Percentiles rank a stretch among this genome's conserved stretches.
phyloP scores from a whole-genome alignment of 2,113 vertebrate species.

The Mormyrus iriodes region DNA sequence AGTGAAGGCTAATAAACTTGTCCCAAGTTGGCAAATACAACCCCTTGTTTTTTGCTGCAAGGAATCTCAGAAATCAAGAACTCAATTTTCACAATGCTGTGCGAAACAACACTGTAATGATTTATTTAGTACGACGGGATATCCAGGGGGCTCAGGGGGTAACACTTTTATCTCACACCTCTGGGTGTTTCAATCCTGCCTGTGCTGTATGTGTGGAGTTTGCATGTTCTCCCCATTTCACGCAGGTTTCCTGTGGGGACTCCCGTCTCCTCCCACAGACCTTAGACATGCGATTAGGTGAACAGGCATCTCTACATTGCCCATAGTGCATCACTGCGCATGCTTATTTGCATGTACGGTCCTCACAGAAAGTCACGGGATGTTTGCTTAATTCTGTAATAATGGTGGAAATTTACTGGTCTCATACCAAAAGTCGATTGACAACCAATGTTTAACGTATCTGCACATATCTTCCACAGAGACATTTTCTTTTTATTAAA shows the following conservation, averaged over 20 bases:
- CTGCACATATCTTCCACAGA: not conserved
- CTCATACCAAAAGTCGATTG: not conserved
- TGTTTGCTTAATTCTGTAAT: not conserved
- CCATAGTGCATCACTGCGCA: not conserved
- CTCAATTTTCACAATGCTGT: not conserved
- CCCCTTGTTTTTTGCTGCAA: not conserved
- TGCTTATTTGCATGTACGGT: not conserved
- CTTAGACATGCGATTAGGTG: not conserved
- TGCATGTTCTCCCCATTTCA: not conserved
- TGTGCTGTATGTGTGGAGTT: not conserved
- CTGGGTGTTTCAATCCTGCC: not conserved
- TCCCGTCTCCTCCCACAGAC: not conserved
- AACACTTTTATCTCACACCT: not conserved
- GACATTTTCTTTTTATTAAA: not conserved
- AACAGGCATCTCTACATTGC: too few species aligned
- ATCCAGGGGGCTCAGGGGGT: not conserved
- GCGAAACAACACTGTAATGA: not conserved
- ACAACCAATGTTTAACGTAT: not conserved
- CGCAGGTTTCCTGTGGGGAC: not conserved
- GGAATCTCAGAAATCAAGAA: not conserved
- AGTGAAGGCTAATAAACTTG: not conserved
- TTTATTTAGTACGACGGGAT: not conserved
- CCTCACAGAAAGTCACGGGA: not conserved
- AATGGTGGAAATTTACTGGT: not conserved
- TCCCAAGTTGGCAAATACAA: not conserved